Evolutionary conservation across 2,113 vertebrate genomes (phyloP).

Genomic region (Bos indicus): DNA sequence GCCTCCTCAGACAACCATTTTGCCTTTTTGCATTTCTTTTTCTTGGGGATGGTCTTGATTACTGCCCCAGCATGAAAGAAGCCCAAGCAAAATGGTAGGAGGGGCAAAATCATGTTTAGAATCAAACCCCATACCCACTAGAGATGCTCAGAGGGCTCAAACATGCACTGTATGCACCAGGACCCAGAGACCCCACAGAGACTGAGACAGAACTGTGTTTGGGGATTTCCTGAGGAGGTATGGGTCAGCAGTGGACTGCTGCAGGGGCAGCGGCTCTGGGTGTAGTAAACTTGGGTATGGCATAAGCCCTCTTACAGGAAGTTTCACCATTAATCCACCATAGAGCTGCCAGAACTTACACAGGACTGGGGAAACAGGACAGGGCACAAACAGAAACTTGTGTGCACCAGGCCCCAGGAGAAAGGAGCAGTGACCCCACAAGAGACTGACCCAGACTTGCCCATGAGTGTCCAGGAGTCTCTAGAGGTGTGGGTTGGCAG

Average conservation of each 20-base stretch:
- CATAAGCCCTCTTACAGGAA: background rate
- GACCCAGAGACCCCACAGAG: background rate
- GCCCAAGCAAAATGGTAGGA: background rate
- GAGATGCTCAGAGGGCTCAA: background rate
- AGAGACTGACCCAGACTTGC: background rate
- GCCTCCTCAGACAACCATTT: background rate
- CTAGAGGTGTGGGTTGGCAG: background rate
- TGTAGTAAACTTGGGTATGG: background rate
- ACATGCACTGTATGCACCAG: background rate
- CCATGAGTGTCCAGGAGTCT: background rate
- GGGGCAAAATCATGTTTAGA: background rate
- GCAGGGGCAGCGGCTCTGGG: background rate
- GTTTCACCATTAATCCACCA: background rate
- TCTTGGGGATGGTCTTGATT: background rate
- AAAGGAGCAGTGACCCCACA: background rate
- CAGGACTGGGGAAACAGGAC: background rate
- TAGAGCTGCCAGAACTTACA: background rate
- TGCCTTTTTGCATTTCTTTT: background rate
- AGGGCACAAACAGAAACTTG: background rate
- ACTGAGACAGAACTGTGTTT: background rate
- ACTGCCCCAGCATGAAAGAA: background rate
- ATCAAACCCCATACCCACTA: background rate
- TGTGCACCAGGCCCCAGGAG: background rate
- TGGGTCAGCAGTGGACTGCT: background rate
- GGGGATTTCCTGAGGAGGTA: background rate